phyloP scores from a whole-genome alignment of 2,113 vertebrate species.

The Rhinoderma darwinii region DNA sequence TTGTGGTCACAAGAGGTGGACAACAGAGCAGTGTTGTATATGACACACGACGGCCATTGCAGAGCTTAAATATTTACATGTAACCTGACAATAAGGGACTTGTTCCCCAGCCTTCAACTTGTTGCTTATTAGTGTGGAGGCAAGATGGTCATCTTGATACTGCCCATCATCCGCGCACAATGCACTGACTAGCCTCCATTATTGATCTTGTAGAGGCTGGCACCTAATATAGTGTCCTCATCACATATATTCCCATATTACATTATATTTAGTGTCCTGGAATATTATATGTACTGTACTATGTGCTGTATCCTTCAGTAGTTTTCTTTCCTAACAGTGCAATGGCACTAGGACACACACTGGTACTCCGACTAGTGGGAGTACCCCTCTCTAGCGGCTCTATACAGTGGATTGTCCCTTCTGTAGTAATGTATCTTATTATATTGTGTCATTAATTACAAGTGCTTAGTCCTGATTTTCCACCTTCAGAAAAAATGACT shows the following conservation, averaged over 20 bases:
- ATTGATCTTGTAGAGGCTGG: neutral
- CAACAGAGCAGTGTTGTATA: slow-evolving; percentile 81
- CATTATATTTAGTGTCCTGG: neutral
- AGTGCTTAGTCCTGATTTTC: neutral
- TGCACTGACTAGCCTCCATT: neutral
- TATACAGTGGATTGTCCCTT: neutral
- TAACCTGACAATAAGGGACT: slow-evolving; percentile 78
- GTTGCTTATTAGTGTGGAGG: slow-evolving; percentile 63
- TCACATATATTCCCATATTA: too few species aligned
- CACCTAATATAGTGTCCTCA: neutral
- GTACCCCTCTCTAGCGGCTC: neutral
- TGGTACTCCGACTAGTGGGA: neutral
- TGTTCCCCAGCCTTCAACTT: slow-evolving; percentile 77
- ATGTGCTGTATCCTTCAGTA: neutral
- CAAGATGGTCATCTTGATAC: slow-evolving; percentile 70
- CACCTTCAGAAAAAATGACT: neutral
- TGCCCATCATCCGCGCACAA: slow-evolving; percentile 59
- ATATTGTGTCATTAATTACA: neutral
- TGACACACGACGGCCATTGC: slow-evolving; percentile 78
- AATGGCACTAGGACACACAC: neutral
- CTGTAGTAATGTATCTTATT: neutral
- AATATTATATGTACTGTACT: neutral
- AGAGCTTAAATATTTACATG: slow-evolving; percentile 85
- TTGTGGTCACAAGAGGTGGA: slow-evolving; percentile 82
- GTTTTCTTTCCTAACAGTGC: neutral